Percentiles rank a stretch among this genome's conserved stretches.
Evolutionary conservation across 35 echinoderm and acorn worm species (phyloP).

Genomic region (Chiridota heheva): DNA sequence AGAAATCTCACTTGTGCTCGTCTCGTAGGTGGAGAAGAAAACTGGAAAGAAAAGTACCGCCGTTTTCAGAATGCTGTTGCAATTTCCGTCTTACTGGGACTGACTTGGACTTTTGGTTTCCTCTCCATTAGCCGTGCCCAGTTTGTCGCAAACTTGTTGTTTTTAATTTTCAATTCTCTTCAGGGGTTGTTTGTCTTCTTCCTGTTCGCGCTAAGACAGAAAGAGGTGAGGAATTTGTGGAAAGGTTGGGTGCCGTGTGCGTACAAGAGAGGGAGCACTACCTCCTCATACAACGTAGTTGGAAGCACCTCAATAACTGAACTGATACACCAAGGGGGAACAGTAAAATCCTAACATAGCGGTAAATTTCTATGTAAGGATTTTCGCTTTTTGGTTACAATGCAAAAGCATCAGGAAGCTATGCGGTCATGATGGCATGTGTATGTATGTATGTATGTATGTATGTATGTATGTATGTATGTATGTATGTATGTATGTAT

Average conservation of each 20-base stretch:
- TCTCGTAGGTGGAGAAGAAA: slow-evolving; percentile 9
- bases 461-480: no score
- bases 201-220: slow-evolving; percentile 70
- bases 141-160: slow-evolving; percentile 64
- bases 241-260: neutral
- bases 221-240: slow-evolving; percentile 67
- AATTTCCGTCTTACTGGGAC: slow-evolving; percentile 60
- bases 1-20: slow-evolving; percentile 61
- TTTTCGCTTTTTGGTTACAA: no score
- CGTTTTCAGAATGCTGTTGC: slow-evolving; percentile 42
- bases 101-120: slow-evolving; percentile 78
- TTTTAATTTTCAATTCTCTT: slow-evolving; percentile 82
- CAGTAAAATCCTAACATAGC: no score
- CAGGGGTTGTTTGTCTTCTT: slow-evolving; percentile 84
- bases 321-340: no score
- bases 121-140: slow-evolving; percentile 49
- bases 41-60: neutral
- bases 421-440: no score
- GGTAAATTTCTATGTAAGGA: no score
- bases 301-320: neutral
- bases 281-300: neutral
- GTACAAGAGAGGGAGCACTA: neutral
- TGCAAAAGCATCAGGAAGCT: no score
- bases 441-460: no score
- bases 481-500: no score